Base-by-base conservation (phyloP, 1,140 invertebrate species). In the Drosophila pachea region DNA sequence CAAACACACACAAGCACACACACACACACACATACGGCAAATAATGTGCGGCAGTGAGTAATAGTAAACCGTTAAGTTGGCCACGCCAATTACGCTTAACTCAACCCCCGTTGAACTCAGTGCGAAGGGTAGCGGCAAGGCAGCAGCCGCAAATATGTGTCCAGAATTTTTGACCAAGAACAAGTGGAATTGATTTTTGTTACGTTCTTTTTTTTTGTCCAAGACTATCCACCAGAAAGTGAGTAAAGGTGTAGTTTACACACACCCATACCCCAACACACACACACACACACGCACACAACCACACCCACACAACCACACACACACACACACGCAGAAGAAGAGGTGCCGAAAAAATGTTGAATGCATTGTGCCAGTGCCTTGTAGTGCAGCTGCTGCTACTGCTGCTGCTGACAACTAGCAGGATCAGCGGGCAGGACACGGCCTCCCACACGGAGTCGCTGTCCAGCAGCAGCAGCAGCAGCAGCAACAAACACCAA, bases 121-220 rank as follows among this genome's bases (percentile, higher is more conserved):
- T 12, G 50, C 40, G 45, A 68, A 55, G 38, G 49, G 67, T 11
- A 54, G 60, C 40, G 68, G 67, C 68, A 69, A 36, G 68, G 67
- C 68, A 69, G 40, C 59, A 72, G 49, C 68, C 59, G 78, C 73
- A 81, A 79, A 79, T 71, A 81, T 82, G 78, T 81, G 78, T 74
- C 78, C 77, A 70, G 65, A 73, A 47, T 81, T 81, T 61, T 65
- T 71, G 22, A 38, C 64, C 55, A 68, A 55, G 42, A 54, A 68
- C 69, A 52, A 79, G 60, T 73, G 74, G 70, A 81, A 81, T 82
- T 81, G 77, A 81, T 81, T 81, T 77, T 77, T 60, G 59, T 77
- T 82, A 64, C 35, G 48, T 83, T 81, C 60, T 43, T 35, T 68
- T 63, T 36, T 43, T 61, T 62, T 50, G 49, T 60, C 29, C 45